Conservation (phyloP, 2,797 vertebrate genomes). For the Enteromius argenteus region DNA sequence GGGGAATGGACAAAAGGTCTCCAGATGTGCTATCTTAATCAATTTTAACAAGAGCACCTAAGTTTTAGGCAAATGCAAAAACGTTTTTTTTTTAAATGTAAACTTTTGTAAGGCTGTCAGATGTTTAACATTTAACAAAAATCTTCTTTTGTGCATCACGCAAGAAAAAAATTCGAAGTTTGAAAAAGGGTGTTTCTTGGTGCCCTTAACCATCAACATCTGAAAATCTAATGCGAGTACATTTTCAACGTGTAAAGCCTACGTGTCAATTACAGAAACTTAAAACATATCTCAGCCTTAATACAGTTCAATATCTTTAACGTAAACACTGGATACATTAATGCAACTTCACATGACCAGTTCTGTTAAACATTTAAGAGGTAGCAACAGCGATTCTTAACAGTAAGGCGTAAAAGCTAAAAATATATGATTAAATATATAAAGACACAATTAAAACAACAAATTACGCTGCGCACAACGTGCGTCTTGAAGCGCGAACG, state of each 20-base stretch:
- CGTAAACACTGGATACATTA: neutral
- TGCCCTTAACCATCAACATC: neutral
- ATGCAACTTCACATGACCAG: neutral
- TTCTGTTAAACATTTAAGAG: neutral
- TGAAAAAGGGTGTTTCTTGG: neutral
- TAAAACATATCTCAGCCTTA: neutral
- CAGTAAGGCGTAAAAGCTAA: neutral
- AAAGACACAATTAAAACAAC: neutral
- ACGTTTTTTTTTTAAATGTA: neutral
- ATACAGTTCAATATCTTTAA: neutral
- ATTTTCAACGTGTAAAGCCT: neutral
- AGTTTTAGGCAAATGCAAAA: neutral
- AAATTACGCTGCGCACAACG: neutral
- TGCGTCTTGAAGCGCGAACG: neutral
- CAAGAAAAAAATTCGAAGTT: neutral
- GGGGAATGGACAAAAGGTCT: neutral
- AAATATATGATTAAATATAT: neutral
- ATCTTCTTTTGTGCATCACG: neutral
- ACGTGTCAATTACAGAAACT: neutral
- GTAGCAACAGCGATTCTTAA: neutral
- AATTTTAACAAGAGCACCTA: neutral
- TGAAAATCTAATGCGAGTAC: neutral
- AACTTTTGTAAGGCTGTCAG: neutral
- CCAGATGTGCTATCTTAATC: neutral
- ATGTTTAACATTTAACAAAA: neutral